These are phyloP conservation scores for Bubo bubo DNA, from an alignment of 2,113 vertebrate genomes.

Conservation along the genomic window DNA sequence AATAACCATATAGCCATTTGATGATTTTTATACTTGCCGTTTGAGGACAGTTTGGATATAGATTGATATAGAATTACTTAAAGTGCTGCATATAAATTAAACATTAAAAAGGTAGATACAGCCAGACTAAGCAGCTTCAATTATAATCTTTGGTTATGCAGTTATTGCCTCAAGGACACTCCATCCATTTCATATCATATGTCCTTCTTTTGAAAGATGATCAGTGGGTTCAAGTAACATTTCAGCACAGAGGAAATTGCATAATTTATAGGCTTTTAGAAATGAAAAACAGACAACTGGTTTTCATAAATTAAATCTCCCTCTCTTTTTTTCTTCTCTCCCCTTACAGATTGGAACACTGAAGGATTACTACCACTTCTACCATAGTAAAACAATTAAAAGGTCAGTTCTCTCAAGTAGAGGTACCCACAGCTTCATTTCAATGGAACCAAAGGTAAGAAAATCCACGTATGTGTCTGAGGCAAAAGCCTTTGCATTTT, in stretches of 20 bases:
- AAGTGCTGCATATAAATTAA: constrained; percentile 81
- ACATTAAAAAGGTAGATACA: constrained; percentile 74
- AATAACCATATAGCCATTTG: constrained; percentile 62
- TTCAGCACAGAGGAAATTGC: constrained; percentile 66
- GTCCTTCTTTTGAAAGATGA: constrained; percentile 79
- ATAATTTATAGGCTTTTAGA: constrained; percentile 77
- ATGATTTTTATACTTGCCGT: constrained; percentile 50
- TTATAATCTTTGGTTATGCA: constrained; percentile 72
- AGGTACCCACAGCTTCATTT: constrained; percentile 97
- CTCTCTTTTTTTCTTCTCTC: neutral
- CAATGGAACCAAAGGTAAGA: constrained; percentile 99
- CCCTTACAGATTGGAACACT: constrained; percentile 90
- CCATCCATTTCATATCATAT: constrained; percentile 73
- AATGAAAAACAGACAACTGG: constrained; percentile 32
- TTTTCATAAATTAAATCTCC: constrained; percentile 53
- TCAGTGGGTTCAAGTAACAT: constrained; percentile 76
- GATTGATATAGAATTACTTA: constrained; percentile 73
- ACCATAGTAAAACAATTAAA: constrained; percentile 98
- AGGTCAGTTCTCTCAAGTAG: constrained; percentile 92
- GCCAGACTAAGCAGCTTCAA: constrained; percentile 62
- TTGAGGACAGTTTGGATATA: constrained; percentile 59
- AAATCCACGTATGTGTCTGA: constrained; percentile 62
- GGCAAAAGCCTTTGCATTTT: constrained; percentile 79
- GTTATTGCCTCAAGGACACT: constrained; percentile 74
- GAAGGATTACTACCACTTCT: constrained; percentile 98